Conservation (phyloP, 2,888 invertebrate species). For the Dione juno region DNA sequence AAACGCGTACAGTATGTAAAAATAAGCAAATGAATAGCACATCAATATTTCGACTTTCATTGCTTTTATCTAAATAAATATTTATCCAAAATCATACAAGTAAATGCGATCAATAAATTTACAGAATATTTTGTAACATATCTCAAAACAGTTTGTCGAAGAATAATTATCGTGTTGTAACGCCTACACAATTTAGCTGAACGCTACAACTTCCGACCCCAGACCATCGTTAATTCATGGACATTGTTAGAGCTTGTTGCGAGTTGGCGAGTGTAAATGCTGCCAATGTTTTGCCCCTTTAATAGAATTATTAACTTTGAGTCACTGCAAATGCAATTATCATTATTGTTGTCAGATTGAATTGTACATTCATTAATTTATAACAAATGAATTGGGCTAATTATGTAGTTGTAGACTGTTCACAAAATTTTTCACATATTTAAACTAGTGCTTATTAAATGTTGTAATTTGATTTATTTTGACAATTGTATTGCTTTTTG, state of each 20-base stretch:
- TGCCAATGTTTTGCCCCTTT: conserved; percentile 23
- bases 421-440: neutral
- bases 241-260: conserved; percentile 30
- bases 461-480: neutral
- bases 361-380: neutral
- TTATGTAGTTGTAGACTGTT: conserved; percentile 10
- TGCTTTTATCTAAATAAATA: no score
- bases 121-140: neutral
- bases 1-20: no score
- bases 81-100: neutral
- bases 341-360: conserved; percentile 20
- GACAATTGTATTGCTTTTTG: neutral
- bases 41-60: no score
- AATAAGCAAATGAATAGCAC: no score
- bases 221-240: conserved; percentile 34
- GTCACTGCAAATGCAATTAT: conserved; percentile 13
- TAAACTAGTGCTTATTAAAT: neutral
- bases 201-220: conserved; percentile 35
- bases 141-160: conserved; percentile 37
- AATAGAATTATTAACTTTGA: conserved; percentile 32
- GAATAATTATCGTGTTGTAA: conserved; percentile 33
- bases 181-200: conserved; percentile 36
- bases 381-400: conserved; percentile 3
- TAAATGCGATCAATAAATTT: neutral
- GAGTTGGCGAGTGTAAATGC: conserved; percentile 20